A percentile compares a stretch with the other conserved stretches of the same genome.
Evolutionary conservation across 2,113 vertebrate genomes (phyloP).

Genomic region (Pseudolaguvia tuberculata): DNA sequence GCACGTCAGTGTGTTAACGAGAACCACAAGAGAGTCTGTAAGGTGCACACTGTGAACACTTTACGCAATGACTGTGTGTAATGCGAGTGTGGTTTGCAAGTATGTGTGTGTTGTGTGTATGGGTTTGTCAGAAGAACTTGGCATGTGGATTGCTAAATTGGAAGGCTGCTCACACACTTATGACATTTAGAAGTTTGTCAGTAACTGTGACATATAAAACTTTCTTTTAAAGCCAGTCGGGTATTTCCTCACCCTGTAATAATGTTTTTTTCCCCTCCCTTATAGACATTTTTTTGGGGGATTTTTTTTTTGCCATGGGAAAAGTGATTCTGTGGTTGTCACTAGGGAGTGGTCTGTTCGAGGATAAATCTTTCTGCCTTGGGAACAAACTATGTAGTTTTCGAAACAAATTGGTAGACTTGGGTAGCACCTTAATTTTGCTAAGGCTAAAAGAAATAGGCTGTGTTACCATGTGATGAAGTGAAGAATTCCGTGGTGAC

Average conservation of each 20-base stretch:
- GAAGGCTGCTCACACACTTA: slow-evolving; percentile 38
- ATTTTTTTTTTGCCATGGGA: slow-evolving; percentile 40
- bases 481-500: slow-evolving; percentile 17
- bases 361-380: slow-evolving; percentile 18
- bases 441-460: slow-evolving; percentile 6
- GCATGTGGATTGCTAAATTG: slow-evolving; percentile 33
- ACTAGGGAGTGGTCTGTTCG: slow-evolving; percentile 7
- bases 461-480: slow-evolving; percentile 1
- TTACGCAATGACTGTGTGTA: not conserved
- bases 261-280: slow-evolving; percentile 30
- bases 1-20: not conserved
- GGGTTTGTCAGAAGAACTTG: slow-evolving; percentile 26
- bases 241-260: slow-evolving; percentile 48
- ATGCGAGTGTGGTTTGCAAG: not conserved
- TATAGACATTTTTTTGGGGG: too few relatives aligned
- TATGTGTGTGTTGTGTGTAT: slow-evolving; percentile 30
- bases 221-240: slow-evolving; percentile 25
- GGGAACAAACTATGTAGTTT: not conserved
- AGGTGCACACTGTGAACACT: not conserved
- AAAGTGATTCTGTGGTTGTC: slow-evolving; percentile 32
- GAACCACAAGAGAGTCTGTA: not conserved
- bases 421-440: not conserved
- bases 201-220: slow-evolving; percentile 39
- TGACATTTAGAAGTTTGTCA: slow-evolving; percentile 41
- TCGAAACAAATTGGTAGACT: slow-evolving; percentile 9